Evolutionary conservation across 2,113 vertebrate genomes (phyloP).

Genomic region (Xiphophorus couchianus): DNA sequence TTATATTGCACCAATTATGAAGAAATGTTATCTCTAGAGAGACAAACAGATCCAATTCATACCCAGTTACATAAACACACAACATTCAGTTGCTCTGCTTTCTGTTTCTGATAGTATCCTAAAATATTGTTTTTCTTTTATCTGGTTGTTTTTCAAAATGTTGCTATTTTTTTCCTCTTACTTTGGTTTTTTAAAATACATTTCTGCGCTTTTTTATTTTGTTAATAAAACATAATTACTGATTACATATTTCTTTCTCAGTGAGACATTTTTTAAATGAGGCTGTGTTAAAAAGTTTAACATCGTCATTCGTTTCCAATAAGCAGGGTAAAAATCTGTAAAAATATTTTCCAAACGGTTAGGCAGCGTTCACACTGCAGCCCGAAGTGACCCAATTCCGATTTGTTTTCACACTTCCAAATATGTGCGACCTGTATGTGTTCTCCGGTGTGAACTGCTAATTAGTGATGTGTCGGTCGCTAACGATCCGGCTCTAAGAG

Average conservation of each 20-base stretch:
- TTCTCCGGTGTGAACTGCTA: too few relatives aligned
- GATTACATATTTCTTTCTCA: background rate
- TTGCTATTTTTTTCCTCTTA: background rate
- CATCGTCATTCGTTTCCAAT: background rate
- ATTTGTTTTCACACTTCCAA: too few relatives aligned
- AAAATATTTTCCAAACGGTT: conserved; percentile 7
- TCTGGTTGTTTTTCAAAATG: background rate
- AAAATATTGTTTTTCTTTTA: too few relatives aligned
- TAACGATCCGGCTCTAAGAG: too few relatives aligned
- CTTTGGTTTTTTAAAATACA: background rate
- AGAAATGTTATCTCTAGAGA: background rate
- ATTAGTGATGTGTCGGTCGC: too few relatives aligned
- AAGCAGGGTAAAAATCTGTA: background rate
- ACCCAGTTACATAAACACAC: background rate
- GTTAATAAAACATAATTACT: background rate
- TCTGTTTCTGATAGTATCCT: background rate
- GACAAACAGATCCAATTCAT: background rate
- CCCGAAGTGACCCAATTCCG: too few relatives aligned
- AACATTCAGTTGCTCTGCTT: background rate
- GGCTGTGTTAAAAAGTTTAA: background rate
- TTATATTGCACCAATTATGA: background rate
- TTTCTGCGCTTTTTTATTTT: background rate
- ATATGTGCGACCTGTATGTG: too few relatives aligned
- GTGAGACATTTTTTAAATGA: background rate
- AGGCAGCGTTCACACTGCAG: background rate